phyloP scores from a whole-genome alignment of 2,888 invertebrate genomes.

The Caenorhabditis doughertyi region DNA sequence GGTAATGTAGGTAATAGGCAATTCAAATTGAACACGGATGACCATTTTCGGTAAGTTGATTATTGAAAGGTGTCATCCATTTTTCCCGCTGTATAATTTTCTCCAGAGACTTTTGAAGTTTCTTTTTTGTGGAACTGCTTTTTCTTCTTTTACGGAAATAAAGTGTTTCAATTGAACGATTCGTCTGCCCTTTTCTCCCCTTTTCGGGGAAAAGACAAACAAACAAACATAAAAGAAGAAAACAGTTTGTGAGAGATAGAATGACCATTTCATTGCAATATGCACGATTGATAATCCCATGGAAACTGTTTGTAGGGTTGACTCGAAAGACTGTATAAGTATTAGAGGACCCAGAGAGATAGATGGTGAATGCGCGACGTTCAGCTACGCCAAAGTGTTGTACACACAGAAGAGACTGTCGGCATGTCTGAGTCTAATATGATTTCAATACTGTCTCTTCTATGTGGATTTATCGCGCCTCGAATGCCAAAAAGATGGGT shows the following conservation, averaged over 20 bases:
- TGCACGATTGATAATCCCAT: conserved; percentile 42
- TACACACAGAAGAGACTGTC: conserved; percentile 54
- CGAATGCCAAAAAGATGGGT: conserved; percentile 31
- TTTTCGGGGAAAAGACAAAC: conserved; percentile 23
- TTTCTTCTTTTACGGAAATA: conserved; percentile 29
- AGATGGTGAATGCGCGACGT: conserved; percentile 29
- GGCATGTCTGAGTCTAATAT: conserved; percentile 18
- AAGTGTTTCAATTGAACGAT: conserved; percentile 51
- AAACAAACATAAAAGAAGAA: conserved; percentile 40
- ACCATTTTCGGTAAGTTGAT: neutral
- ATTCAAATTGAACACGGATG: conserved; percentile 12
- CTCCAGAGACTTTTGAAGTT: too few species aligned
- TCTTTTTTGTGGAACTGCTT: neutral
- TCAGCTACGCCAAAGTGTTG: conserved; percentile 55
- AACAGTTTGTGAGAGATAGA: conserved; percentile 16
- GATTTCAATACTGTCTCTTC: conserved; percentile 22
- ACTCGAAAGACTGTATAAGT: conserved; percentile 2
- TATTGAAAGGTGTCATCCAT: neutral
- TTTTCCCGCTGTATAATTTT: neutral
- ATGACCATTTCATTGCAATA: conserved; percentile 35
- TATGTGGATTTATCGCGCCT: conserved; percentile 62
- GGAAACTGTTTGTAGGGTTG: conserved; percentile 30
- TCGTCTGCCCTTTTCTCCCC: conserved; percentile 15
- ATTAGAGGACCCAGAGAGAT: conserved; percentile 13
- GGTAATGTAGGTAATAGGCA: conserved; percentile 13